phyloP scores from a whole-genome alignment of 2,113 vertebrate species.

The Semnopithecus entellus region DNA sequence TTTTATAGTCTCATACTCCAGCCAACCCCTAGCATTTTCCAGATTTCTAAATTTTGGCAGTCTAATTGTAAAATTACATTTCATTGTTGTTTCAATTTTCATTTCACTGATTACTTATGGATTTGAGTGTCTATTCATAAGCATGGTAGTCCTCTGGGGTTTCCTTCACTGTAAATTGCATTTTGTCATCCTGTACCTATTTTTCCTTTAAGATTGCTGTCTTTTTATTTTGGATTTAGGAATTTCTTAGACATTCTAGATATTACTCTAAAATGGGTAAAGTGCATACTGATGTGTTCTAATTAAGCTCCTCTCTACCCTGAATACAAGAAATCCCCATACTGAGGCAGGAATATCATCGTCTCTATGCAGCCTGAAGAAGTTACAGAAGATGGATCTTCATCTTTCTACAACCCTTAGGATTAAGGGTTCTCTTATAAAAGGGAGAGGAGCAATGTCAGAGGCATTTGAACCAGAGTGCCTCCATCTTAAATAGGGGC shows the following conservation, averaged over 20 bases:
- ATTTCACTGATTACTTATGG: not conserved
- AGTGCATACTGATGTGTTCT: too few species aligned
- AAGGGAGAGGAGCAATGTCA: too few species aligned
- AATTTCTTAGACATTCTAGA: not conserved
- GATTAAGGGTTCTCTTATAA: too few species aligned
- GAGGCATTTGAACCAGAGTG: too few species aligned
- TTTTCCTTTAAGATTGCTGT: not conserved
- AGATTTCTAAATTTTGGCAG: constrained; percentile 17
- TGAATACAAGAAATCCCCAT: too few species aligned
- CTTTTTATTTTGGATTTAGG: not conserved
- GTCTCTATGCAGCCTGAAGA: too few species aligned
- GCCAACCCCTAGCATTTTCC: not conserved
- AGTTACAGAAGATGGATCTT: too few species aligned
- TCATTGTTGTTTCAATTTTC: not conserved
- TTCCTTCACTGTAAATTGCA: not conserved
- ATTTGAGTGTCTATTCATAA: not conserved
- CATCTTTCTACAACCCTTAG: too few species aligned
- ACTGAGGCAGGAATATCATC: too few species aligned
- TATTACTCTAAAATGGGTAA: not conserved
- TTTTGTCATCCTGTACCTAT: not conserved
- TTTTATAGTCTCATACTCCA: not conserved
- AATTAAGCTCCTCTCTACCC: too few species aligned
- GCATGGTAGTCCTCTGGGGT: not conserved
- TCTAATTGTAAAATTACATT: not conserved
- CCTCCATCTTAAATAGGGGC: too few species aligned